Conservation (phyloP, 2,888 invertebrate species). For the Mimachlamys varia region DNA sequence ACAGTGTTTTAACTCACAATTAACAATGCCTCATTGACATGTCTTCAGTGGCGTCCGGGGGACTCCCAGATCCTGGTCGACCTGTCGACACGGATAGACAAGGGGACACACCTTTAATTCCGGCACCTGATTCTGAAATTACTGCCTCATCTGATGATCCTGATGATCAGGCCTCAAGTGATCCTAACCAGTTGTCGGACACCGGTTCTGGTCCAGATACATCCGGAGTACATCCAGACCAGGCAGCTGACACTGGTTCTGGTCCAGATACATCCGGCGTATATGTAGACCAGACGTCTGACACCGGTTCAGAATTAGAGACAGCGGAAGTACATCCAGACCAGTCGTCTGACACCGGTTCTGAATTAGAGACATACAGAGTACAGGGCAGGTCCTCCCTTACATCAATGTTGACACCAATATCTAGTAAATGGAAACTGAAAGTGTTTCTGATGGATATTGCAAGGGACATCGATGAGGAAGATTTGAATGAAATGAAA, state of each 20-base stretch:
- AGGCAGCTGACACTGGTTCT: background rate
- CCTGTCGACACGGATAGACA: background rate
- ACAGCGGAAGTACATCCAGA: background rate
- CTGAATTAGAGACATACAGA: background rate
- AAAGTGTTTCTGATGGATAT: conserved; percentile 15
- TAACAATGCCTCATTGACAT: background rate
- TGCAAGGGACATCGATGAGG: background rate
- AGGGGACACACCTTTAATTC: background rate
- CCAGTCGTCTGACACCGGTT: background rate
- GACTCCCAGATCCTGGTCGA: background rate
- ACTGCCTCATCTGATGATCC: background rate
- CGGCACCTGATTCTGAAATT: background rate
- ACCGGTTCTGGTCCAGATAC: background rate
- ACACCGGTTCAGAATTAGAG: background rate
- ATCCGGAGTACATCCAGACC: background rate
- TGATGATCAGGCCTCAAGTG: too few species aligned
- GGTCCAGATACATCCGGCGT: background rate
- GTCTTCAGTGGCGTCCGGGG: background rate
- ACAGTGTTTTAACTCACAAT: too few species aligned
- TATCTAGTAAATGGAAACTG: background rate
- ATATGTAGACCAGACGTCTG: background rate
- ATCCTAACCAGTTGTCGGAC: background rate
- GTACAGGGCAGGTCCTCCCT: background rate
- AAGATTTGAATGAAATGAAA: background rate
- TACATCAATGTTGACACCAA: background rate